These are phyloP conservation scores for Rhysida immarginata DNA, from an alignment of 1,140 invertebrate genomes.

Conservation along the genomic window DNA sequence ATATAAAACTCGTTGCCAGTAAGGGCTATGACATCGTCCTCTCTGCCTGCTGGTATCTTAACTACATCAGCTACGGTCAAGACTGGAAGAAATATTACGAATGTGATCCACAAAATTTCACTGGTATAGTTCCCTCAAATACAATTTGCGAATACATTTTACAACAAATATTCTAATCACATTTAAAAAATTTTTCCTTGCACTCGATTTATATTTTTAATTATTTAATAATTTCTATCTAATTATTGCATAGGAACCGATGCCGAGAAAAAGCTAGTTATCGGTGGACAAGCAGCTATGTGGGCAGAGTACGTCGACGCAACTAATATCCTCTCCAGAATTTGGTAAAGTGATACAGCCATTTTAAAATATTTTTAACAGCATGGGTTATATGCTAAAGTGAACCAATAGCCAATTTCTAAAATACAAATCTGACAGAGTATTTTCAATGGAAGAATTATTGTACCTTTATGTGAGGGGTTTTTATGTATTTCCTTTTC, in stretches of 20 bases:
- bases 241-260: conserved; percentile 15
- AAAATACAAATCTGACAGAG: no score
- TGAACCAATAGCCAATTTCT: no score
- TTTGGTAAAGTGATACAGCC: no score
- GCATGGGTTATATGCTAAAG: no score
- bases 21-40: conserved; percentile 46
- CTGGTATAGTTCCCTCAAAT: no score
- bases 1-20: conserved; percentile 30
- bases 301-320: conserved; percentile 74
- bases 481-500: no score
- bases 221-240: not conserved
- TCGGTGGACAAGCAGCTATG: conserved; percentile 82
- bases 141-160: no score
- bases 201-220: not conserved
- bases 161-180: conserved; percentile 31
- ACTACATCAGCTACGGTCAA: conserved; percentile 31
- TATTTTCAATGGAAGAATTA: no score
- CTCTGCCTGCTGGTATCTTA: conserved; percentile 47
- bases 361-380: no score
- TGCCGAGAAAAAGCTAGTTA: conserved; percentile 24
- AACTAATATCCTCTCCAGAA: conserved; percentile 40
- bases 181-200: not conserved
- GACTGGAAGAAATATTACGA: conserved; percentile 34
- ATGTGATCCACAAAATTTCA: conserved; percentile 31
- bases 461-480: no score